Conservation (phyloP, 2,113 vertebrate genomes). For the Lepus timidus region DNA sequence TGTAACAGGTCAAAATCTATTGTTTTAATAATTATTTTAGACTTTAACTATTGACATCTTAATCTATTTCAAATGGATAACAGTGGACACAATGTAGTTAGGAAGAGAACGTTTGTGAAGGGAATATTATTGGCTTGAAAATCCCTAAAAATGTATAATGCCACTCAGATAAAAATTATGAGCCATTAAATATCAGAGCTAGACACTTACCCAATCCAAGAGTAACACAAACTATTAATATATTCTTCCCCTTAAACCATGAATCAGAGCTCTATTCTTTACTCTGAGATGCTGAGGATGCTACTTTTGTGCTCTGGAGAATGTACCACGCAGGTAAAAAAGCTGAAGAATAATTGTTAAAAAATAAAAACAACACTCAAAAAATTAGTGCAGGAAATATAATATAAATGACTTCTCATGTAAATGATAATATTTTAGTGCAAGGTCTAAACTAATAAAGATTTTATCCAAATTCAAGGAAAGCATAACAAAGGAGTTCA, state of each 20-base stretch:
- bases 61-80: constrained; percentile 34
- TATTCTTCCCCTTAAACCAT: constrained; percentile 19
- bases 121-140: constrained; percentile 19
- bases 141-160: neutral
- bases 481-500: neutral
- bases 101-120: neutral
- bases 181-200: neutral
- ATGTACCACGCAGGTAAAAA: constrained; percentile 13
- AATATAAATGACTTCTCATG: neutral
- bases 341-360: neutral
- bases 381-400: neutral
- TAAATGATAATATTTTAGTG: neutral
- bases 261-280: neutral
- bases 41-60: neutral
- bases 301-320: neutral
- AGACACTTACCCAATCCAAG: neutral
- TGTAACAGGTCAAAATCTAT: neutral
- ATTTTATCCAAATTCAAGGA: constrained; percentile 15
- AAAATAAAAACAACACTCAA: neutral
- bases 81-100: neutral
- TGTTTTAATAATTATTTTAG: constrained; percentile 13
- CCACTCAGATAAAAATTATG: neutral
- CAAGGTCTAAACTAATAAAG: constrained; percentile 33
- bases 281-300: constrained; percentile 36
- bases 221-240: neutral